These are phyloP conservation scores for Archilochus colubris DNA, from an alignment of 2,113 vertebrate species.

Conservation along the genomic window DNA sequence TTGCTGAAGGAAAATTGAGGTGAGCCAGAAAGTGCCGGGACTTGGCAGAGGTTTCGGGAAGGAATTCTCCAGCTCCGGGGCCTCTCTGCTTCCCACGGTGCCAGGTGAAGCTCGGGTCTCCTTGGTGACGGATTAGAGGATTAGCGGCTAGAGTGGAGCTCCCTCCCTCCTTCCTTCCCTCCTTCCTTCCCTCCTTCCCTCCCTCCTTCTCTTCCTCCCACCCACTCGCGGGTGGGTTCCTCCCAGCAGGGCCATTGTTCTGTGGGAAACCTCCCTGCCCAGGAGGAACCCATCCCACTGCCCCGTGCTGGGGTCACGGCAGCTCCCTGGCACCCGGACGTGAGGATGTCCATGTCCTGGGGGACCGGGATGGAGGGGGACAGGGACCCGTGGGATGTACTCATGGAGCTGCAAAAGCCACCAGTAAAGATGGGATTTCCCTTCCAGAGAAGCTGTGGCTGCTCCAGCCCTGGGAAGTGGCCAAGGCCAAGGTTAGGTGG, in stretches of 20 bases:
- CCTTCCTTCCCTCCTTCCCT: too few species aligned
- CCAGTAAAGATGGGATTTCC: not conserved
- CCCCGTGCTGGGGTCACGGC: too few species aligned
- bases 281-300: accelerated
- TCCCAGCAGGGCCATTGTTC: accelerated
- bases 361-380: not conserved
- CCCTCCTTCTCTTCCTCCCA: too few species aligned
- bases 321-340: not conserved
- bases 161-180: not conserved
- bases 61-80: not conserved
- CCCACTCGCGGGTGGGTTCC: not conserved
- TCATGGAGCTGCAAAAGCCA: not conserved
- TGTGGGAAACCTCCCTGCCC: not conserved
- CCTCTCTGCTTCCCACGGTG: not conserved
- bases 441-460: too few species aligned
- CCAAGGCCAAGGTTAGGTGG: too few species aligned
- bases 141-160: constrained; percentile 36
- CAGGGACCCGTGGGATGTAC: not conserved
- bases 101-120: not conserved
- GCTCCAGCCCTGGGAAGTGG: too few species aligned
- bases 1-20: not conserved
- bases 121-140: constrained; percentile 56
- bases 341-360: not conserved
- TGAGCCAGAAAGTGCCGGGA: not conserved
- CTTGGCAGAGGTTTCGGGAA: not conserved